Percentiles rank a stretch among this genome's conserved stretches.
phyloP scores from a whole-genome alignment of 2,797 vertebrate species.

The Falco biarmicus region DNA sequence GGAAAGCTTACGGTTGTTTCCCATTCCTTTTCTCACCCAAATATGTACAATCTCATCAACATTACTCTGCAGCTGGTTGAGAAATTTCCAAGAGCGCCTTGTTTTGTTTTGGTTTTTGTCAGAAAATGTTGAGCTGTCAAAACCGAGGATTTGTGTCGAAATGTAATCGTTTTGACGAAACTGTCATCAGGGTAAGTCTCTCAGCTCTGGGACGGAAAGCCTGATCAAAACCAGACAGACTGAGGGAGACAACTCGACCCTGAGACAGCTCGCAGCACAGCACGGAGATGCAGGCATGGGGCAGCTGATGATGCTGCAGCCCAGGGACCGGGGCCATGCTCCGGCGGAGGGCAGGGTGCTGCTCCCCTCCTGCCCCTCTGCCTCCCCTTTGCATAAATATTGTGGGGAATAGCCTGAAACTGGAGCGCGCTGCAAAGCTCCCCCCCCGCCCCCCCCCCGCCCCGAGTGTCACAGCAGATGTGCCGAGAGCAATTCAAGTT shows the following conservation, averaged over 20 bases:
- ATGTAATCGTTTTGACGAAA: conserved; percentile 61
- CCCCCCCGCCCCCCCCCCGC: accelerated
- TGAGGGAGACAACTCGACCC: not conserved
- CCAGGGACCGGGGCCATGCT: accelerated
- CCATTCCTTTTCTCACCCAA: conserved; percentile 62
- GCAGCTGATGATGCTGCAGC: accelerated
- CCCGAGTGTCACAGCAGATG: accelerated
- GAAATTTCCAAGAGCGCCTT: conserved; percentile 49
- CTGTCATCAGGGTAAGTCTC: conserved; percentile 56
- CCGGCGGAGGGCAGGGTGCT: accelerated
- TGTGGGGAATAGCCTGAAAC: not conserved
- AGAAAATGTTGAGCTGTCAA: conserved; percentile 65
- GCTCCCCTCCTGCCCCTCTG: not conserved
- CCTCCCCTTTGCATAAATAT: not conserved
- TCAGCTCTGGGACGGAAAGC: conserved; percentile 27
- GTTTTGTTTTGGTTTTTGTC: conserved; percentile 66
- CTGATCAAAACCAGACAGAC: conserved; percentile 61
- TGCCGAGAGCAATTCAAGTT: accelerated
- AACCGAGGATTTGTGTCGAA: conserved; percentile 12
- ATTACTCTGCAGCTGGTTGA: conserved; percentile 40
- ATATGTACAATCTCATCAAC: conserved; percentile 55
- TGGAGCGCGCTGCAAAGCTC: accelerated
- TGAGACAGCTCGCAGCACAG: not conserved
- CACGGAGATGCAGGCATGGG: not conserved
- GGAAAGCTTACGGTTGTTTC: conserved; percentile 37